Conservation (phyloP, 2,797 vertebrate species). For the Sebastolobus alascanus region DNA sequence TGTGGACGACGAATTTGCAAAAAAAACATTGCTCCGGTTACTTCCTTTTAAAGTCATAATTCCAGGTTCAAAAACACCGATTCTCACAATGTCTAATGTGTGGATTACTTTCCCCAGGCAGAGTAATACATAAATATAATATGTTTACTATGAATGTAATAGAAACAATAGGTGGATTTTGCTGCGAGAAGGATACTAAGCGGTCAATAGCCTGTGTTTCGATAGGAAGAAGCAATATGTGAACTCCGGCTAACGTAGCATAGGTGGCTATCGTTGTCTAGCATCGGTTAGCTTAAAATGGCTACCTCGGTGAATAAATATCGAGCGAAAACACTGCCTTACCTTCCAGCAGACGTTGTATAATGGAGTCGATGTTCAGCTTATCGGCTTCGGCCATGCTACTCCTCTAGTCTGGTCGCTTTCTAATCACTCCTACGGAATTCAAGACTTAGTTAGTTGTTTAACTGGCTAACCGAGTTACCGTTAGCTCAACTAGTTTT, state of each 20-base stretch:
- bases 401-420: conserved; percentile 43
- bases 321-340: conserved; percentile 64
- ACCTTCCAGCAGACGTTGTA: conserved; percentile 89
- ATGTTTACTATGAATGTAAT: not conserved
- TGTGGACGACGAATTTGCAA: not conserved
- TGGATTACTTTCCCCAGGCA: not conserved
- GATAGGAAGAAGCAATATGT: conserved; percentile 5
- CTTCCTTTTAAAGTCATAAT: not conserved
- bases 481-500: conserved; percentile 75
- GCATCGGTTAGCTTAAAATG: conserved; percentile 69
- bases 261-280: conserved; percentile 58
- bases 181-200: too few species aligned
- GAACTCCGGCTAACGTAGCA: conserved; percentile 25
- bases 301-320: conserved; percentile 70
- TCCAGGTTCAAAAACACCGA: not conserved
- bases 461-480: conserved; percentile 52
- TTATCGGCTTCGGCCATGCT: conserved; percentile 90
- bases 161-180: not conserved
- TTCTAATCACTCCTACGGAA: conserved; percentile 27
- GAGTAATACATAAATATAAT: not conserved
- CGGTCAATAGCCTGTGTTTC: not conserved
- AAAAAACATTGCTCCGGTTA: not conserved
- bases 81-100: too few species aligned
- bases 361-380: conserved; percentile 89
- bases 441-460: conserved; percentile 20